A percentile compares a stretch with the other conserved stretches of the same genome.
Conservation (phyloP, 2,888 invertebrate genomes). For the Diarsia brunnea region DNA sequence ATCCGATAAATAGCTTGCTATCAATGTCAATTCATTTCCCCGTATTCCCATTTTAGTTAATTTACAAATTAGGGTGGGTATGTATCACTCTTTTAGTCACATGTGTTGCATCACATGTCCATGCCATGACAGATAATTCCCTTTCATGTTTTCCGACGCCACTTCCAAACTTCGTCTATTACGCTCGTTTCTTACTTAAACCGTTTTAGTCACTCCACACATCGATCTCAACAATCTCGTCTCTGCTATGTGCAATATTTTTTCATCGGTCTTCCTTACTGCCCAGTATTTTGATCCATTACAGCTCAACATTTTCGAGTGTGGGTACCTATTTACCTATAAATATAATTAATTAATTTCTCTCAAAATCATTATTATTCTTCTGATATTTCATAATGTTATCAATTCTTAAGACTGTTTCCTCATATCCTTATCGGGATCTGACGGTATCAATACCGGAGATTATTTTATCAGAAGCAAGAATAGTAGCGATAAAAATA, state of each 20-base stretch:
- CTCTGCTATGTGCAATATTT: not conserved
- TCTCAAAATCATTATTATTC: slow-evolving; percentile 7
- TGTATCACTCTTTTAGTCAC: not conserved
- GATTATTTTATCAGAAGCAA: slow-evolving; percentile 71
- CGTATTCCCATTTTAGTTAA: too few species aligned
- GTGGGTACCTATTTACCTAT: too few species aligned
- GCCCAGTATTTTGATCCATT: not conserved
- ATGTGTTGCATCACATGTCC: not conserved
- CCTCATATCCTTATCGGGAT: slow-evolving; percentile 64
- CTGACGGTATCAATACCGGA: slow-evolving; percentile 66
- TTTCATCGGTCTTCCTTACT: not conserved
- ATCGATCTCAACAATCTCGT: too few species aligned
- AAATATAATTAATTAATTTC: not conserved
- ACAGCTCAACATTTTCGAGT: too few species aligned
- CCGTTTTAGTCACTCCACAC: not conserved
- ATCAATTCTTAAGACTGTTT: slow-evolving; percentile 46
- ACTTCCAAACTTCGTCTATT: not conserved
- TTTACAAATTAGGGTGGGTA: too few species aligned
- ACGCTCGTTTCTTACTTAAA: not conserved
- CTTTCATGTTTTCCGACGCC: not conserved
- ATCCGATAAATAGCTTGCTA: too few species aligned
- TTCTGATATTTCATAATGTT: slow-evolving; percentile 31
- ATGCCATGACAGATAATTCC: not conserved
- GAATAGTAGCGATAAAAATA: slow-evolving; percentile 68
- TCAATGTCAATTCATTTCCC: too few species aligned